A percentile compares a stretch with the other conserved stretches of the same genome.
Evolutionary conservation across 2,888 invertebrate genomes (phyloP).

Genomic region (Amitus sp.): DNA sequence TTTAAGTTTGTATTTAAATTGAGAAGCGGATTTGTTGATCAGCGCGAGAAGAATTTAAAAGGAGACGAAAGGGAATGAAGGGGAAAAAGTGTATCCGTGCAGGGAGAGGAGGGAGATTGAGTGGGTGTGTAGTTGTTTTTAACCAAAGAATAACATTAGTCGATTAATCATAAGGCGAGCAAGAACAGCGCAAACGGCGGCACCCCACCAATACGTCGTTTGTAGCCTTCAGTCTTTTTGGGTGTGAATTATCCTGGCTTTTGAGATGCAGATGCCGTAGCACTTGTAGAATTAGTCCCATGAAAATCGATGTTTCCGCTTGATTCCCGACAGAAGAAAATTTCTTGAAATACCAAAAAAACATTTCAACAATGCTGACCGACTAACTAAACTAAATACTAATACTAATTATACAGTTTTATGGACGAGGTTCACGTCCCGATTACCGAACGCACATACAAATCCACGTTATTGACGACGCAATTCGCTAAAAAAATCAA

Average conservation of each 20-base stretch:
- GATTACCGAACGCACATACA: no score
- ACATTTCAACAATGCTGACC: no score
- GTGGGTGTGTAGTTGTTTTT: conserved; percentile 54
- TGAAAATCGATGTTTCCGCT: conserved; percentile 45
- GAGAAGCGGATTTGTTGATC: conserved; percentile 34
- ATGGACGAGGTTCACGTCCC: no score
- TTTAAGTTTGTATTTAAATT: conserved; percentile 55
- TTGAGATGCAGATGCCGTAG: conserved; percentile 41
- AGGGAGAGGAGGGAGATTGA: no score
- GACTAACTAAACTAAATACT: conserved; percentile 9
- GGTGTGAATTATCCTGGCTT: conserved; percentile 42
- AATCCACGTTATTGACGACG: no score
- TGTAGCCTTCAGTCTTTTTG: conserved; percentile 26
- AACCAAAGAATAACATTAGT: conserved; percentile 62
- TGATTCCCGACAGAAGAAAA: neutral
- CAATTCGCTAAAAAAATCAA: no score
- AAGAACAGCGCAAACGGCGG: conserved; percentile 16
- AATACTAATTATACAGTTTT: conserved; percentile 7
- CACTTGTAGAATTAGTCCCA: conserved; percentile 41
- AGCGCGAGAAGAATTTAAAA: neutral
- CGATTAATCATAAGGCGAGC: conserved; percentile 45
- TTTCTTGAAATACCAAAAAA: conserved; percentile 7
- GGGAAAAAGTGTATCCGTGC: conserved; percentile 3
- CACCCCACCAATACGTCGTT: conserved; percentile 38
- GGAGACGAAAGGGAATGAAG: neutral